These are phyloP conservation scores for Phyto melanocephala DNA, from an alignment of 2,888 invertebrate genomes.

Conservation along the genomic window DNA sequence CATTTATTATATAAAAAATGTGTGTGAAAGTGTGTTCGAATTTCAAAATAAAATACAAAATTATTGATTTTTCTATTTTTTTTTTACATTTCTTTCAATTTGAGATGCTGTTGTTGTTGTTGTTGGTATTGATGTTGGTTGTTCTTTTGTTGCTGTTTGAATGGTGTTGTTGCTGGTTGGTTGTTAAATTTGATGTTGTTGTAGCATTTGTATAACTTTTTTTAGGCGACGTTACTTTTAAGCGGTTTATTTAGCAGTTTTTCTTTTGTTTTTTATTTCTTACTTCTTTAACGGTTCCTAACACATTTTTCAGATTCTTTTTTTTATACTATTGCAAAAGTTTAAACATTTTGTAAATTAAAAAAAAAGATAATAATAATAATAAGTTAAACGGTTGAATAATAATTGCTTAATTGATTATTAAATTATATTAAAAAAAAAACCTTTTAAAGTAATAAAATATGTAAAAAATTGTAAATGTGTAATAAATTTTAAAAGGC, in stretches of 20 bases:
- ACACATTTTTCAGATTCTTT: conserved; percentile 52
- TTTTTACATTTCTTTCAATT: conserved; percentile 12
- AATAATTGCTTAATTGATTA: conserved; percentile 56
- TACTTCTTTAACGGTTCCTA: conserved; percentile 29
- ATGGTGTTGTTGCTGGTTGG: conserved; percentile 45
- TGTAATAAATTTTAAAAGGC: not conserved
- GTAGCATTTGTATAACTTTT: conserved; percentile 34
- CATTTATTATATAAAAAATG: conserved; percentile 59
- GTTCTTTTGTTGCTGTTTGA: conserved; percentile 44
- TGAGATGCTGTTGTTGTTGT: conserved; percentile 30
- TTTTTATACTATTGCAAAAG: conserved; percentile 58
- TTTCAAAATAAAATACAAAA: conserved; percentile 54
- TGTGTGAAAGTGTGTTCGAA: conserved; percentile 42
- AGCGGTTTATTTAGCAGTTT: conserved; percentile 52
- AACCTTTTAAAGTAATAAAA: conserved; percentile 36
- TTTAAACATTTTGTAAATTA: conserved; percentile 31
- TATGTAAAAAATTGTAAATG: conserved; percentile 16
- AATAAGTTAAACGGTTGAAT: conserved; percentile 39
- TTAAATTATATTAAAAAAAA: conserved; percentile 36
- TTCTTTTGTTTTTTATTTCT: not conserved
- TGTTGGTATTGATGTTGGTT: conserved; percentile 42
- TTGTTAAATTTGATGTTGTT: conserved; percentile 52
- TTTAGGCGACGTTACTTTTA: conserved; percentile 64
- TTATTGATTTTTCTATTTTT: conserved; percentile 24
- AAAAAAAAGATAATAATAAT: conserved; percentile 31